A percentile compares a stretch with the other conserved stretches of the same genome.
Conservation (phyloP, 2,888 invertebrate species). For the Melitaea athalia region DNA sequence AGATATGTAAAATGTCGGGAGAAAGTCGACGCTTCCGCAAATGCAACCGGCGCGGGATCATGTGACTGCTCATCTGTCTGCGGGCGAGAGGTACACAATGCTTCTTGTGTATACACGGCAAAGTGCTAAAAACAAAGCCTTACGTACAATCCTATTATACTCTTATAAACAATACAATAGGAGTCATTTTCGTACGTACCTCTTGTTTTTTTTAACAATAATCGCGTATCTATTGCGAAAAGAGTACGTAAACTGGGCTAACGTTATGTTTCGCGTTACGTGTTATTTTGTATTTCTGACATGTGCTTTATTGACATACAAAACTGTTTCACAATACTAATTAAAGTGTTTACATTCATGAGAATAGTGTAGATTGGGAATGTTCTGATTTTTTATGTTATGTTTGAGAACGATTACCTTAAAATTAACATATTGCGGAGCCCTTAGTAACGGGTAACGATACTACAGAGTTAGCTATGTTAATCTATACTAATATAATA, state of each 20-base stretch:
- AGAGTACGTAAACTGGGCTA: slow-evolving; percentile 50
- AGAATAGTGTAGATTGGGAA: slow-evolving; percentile 30
- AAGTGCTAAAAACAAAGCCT: neutral
- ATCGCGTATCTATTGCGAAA: slow-evolving; percentile 56
- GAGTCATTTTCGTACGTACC: slow-evolving; percentile 14
- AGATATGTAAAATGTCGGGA: slow-evolving; percentile 51
- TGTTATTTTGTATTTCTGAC: slow-evolving; percentile 58
- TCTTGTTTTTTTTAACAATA: slow-evolving; percentile 10
- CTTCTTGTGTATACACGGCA: slow-evolving; percentile 12
- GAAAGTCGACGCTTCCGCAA: slow-evolving; percentile 65
- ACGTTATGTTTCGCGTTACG: slow-evolving; percentile 53
- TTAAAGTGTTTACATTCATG: slow-evolving; percentile 48
- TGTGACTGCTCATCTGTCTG: slow-evolving; percentile 65
- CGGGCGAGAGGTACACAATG: slow-evolving; percentile 33
- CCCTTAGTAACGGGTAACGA: neutral
- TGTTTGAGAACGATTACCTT: neutral
- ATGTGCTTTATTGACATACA: slow-evolving; percentile 58
- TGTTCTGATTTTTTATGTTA: slow-evolving; percentile 18
- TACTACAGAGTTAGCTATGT: too few species aligned
- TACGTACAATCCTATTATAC: slow-evolving; percentile 6
- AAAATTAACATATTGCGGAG: neutral
- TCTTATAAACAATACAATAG: neutral
- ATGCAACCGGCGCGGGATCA: slow-evolving; percentile 53
- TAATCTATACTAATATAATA: too few species aligned
- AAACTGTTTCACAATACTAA: slow-evolving; percentile 55